These are phyloP conservation scores for Acleris holmiana DNA, from an alignment of 2,888 invertebrate genomes.

Conservation along the genomic window DNA sequence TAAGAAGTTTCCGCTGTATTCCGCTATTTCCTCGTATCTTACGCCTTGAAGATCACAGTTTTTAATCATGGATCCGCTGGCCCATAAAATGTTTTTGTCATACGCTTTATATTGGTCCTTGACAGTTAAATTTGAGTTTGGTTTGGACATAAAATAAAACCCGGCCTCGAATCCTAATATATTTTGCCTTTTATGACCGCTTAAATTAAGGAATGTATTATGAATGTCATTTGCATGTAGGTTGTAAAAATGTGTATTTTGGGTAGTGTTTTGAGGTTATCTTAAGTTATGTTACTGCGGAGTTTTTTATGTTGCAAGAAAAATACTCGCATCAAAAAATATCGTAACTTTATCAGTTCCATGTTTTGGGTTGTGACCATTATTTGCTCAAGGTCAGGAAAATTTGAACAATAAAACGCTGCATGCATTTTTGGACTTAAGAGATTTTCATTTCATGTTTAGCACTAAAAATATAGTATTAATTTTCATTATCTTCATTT, in stretches of 20 bases:
- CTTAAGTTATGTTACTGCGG: not conserved
- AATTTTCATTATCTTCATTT: too few species aligned
- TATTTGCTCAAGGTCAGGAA: too few species aligned
- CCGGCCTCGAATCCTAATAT: conserved; percentile 23
- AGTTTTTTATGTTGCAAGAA: not conserved
- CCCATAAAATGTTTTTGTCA: conserved; percentile 35
- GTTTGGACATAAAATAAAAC: conserved; percentile 33
- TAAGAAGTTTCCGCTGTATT: too few species aligned
- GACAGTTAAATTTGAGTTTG: conserved; percentile 32
- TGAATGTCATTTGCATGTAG: conserved; percentile 25
- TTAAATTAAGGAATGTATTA: conserved; percentile 35
- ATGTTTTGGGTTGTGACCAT: too few species aligned
- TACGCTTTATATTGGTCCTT: conserved; percentile 32
- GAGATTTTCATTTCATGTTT: too few species aligned
- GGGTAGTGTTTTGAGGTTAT: not conserved
- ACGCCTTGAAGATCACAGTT: conserved; percentile 13
- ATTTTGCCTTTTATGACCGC: conserved; percentile 27
- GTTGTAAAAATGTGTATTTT: conserved; percentile 20
- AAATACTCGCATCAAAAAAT: not conserved
- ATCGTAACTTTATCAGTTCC: not conserved
- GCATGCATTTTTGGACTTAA: too few species aligned
- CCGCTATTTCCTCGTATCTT: conserved; percentile 13
- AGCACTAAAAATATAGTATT: too few species aligned
- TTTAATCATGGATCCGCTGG: conserved; percentile 31
- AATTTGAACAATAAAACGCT: too few species aligned